These are phyloP conservation scores for Danionella dracula DNA, from an alignment of 2,797 vertebrate genomes.

Conservation along the genomic window DNA sequence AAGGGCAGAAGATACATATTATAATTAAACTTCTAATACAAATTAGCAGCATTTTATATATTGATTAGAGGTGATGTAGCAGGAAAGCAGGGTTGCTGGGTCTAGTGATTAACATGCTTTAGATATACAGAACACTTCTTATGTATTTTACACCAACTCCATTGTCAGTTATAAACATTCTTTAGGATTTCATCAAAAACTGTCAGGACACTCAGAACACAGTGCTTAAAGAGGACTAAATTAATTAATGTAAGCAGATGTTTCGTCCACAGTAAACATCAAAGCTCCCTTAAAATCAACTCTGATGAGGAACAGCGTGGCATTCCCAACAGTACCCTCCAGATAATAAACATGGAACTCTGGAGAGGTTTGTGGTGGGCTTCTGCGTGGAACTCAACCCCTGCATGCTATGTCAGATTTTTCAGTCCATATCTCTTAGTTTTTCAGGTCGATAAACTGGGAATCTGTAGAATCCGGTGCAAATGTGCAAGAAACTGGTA, in stretches of 20 bases:
- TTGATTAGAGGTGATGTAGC: constrained; percentile 32
- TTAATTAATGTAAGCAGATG: neutral
- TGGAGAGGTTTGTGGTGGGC: constrained; percentile 9
- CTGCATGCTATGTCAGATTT: neutral
- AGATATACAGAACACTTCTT: constrained; percentile 3
- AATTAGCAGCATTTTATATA: constrained; percentile 45
- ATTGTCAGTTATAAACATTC: constrained; percentile 18
- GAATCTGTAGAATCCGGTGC: constrained; percentile 32
- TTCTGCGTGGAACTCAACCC: neutral
- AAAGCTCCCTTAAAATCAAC: neutral
- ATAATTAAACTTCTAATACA: constrained; percentile 35
- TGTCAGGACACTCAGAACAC: constrained; percentile 3
- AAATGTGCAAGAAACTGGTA: constrained; percentile 24
- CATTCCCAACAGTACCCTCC: constrained; percentile 38
- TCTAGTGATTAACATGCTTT: constrained; percentile 27
- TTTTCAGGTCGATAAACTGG: constrained; percentile 16
- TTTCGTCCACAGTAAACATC: neutral
- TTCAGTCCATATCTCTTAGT: constrained; percentile 1
- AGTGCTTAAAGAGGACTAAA: neutral
- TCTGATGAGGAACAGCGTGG: neutral
- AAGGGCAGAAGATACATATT: constrained; percentile 46
- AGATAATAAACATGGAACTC: constrained; percentile 28
- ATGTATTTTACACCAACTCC: neutral
- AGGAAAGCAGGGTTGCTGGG: constrained; percentile 26
- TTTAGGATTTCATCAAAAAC: neutral